These are phyloP conservation scores for Drosophila prostipennis DNA, from an alignment of 2,888 invertebrate genomes.

Conservation along the genomic window DNA sequence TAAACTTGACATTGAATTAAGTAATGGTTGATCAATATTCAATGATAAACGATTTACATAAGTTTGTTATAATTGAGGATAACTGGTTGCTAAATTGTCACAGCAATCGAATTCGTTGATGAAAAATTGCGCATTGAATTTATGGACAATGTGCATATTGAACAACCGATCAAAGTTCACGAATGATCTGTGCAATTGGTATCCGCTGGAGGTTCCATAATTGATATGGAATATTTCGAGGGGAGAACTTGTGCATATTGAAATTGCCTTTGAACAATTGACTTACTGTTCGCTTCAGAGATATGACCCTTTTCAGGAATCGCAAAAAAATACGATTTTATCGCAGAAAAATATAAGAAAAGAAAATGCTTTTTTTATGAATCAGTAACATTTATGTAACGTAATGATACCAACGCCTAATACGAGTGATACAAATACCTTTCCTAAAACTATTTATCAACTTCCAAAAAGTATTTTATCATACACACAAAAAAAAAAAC, in stretches of 20 bases:
- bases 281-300: not conserved
- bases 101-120: slow-evolving; percentile 13
- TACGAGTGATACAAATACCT: too few species aligned
- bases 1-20: slow-evolving; percentile 10
- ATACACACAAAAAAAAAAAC: too few species aligned
- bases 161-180: slow-evolving; percentile 20
- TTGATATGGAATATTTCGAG: slow-evolving; percentile 7
- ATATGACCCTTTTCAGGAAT: not conserved
- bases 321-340: too few species aligned
- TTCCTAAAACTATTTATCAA: too few species aligned
- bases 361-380: too few species aligned
- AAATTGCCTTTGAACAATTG: not conserved
- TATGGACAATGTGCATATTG: slow-evolving; percentile 2
- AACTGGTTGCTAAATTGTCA: slow-evolving; percentile 14
- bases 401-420: too few species aligned
- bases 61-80: slow-evolving; percentile 21
- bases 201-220: slow-evolving; percentile 5
- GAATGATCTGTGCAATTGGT: slow-evolving; percentile 25
- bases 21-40: not conserved
- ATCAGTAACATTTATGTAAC: too few species aligned
- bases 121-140: slow-evolving; percentile 15
- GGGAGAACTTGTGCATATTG: not conserved
- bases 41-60: slow-evolving; percentile 22
- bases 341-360: too few species aligned
- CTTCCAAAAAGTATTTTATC: too few species aligned